Percentiles rank a stretch among this genome's conserved stretches.
These are phyloP conservation scores for Brienomyrus brachyistius DNA, from an alignment of 2,113 vertebrate species.

Conservation along the genomic window DNA sequence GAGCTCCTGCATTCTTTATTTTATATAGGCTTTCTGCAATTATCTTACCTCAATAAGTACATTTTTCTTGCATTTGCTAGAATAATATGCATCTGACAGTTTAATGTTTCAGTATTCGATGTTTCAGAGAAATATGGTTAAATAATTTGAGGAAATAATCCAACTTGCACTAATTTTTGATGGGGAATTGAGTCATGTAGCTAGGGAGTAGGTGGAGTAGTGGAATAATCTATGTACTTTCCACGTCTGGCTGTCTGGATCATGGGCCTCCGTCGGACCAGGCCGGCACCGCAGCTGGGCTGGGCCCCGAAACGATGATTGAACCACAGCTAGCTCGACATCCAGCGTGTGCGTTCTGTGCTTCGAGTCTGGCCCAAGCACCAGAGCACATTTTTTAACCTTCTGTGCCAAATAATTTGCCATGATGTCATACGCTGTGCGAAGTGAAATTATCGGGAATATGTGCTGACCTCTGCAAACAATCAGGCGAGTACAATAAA, in stretches of 20 bases:
- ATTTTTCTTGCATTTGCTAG: neutral
- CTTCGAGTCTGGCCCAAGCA: neutral
- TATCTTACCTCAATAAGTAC: neutral
- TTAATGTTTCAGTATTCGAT: neutral
- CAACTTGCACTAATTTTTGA: conserved; percentile 50
- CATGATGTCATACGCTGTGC: neutral
- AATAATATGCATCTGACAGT: neutral
- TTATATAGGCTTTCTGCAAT: neutral
- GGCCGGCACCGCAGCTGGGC: neutral
- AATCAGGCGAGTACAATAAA: neutral
- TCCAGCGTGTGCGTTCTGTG: neutral
- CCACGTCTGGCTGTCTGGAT: conserved; percentile 51
- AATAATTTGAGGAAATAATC: conserved; percentile 25
- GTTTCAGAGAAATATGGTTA: neutral
- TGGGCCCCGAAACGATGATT: neutral
- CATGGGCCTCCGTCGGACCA: conserved; percentile 27
- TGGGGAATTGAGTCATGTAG: conserved; percentile 63
- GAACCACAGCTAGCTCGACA: neutral
- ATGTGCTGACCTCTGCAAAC: neutral
- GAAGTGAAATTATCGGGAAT: neutral
- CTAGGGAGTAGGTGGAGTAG: conserved; percentile 68
- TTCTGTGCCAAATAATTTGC: neutral
- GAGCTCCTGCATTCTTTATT: neutral
- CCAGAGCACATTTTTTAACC: neutral
- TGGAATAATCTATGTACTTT: conserved; percentile 46